Evolutionary conservation across 2,797 vertebrate genomes (phyloP).

Genomic region (Falco cherrug): DNA sequence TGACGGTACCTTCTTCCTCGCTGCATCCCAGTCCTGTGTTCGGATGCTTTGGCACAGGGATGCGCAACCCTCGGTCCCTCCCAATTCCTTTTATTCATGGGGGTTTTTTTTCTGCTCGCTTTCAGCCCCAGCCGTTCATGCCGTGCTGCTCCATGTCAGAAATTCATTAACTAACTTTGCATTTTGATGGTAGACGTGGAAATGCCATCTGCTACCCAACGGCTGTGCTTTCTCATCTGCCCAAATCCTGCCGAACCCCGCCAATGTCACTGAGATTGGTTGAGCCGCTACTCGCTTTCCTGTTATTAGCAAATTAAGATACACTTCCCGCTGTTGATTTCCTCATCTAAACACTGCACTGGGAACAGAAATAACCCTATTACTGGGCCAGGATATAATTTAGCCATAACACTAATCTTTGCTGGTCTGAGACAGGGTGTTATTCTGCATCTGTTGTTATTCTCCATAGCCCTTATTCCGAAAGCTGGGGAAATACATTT

Average conservation of each 20-base stretch:
- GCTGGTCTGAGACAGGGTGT: constrained; percentile 46
- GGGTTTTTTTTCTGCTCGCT: not conserved
- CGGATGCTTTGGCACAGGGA: not conserved
- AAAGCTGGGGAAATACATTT: constrained; percentile 53
- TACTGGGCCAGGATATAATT: constrained; percentile 60
- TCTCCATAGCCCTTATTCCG: constrained; percentile 40
- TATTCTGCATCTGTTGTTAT: constrained; percentile 38
- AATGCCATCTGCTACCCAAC: constrained; percentile 67
- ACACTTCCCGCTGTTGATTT: constrained; percentile 61
- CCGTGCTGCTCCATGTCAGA: constrained; percentile 1
- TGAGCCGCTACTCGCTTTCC: constrained; percentile 38
- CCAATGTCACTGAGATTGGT: constrained; percentile 50
- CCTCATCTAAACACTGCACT: constrained; percentile 58
- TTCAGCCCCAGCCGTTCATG: not conserved
- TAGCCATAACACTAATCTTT: constrained; percentile 58
- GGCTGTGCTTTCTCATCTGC: constrained; percentile 63
- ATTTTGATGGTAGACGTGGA: constrained; percentile 42
- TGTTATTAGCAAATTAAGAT: constrained; percentile 77
- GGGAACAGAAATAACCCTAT: constrained; percentile 66
- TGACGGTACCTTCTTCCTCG: not conserved
- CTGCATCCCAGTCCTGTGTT: not conserved
- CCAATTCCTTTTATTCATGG: not conserved
- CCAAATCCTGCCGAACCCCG: constrained; percentile 51
- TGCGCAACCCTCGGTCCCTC: not conserved
- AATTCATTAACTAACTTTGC: constrained; percentile 66